A percentile compares a stretch with the other conserved stretches of the same genome.
Evolutionary conservation across 2,113 vertebrate species (phyloP).

Genomic region (Anhinga anhinga): DNA sequence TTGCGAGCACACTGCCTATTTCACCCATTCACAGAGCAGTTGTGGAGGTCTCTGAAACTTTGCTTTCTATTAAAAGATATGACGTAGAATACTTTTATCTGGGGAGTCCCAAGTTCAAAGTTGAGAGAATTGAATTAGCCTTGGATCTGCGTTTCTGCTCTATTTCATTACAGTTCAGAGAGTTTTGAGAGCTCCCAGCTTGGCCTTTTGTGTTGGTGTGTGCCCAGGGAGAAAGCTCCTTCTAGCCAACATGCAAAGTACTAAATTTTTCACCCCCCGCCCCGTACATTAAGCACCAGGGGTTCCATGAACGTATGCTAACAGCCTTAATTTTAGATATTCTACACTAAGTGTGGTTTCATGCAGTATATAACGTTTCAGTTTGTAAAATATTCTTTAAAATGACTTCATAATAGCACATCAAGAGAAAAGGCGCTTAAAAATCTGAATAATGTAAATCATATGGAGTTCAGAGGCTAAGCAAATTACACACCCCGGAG

Average conservation of each 20-base stretch:
- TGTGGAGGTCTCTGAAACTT: background rate
- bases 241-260: slow-evolving; percentile 48
- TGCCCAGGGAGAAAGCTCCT: slow-evolving; percentile 27
- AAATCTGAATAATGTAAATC: slow-evolving; percentile 84
- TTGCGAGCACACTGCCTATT: background rate
- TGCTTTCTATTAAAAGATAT: background rate
- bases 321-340: slow-evolving; percentile 51
- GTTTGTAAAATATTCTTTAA: slow-evolving; percentile 72
- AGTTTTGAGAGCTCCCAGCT: background rate
- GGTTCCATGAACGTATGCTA: slow-evolving; percentile 45
- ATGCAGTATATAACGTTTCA: slow-evolving; percentile 60
- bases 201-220: slow-evolving; percentile 15
- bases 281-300: background rate
- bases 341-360: slow-evolving; percentile 55
- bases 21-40: background rate
- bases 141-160: background rate
- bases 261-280: slow-evolving; percentile 23
- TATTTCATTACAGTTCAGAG: background rate
- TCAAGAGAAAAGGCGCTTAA: slow-evolving; percentile 69
- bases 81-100: background rate
- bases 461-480: slow-evolving; percentile 84
- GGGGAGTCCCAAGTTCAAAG: slow-evolving; percentile 30
- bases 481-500: slow-evolving; percentile 86
- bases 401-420: slow-evolving; percentile 76
- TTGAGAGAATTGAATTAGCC: slow-evolving; percentile 4